Evolutionary conservation across 2,113 vertebrate genomes (phyloP).

Genomic region (Rhabdornis inornatus): DNA sequence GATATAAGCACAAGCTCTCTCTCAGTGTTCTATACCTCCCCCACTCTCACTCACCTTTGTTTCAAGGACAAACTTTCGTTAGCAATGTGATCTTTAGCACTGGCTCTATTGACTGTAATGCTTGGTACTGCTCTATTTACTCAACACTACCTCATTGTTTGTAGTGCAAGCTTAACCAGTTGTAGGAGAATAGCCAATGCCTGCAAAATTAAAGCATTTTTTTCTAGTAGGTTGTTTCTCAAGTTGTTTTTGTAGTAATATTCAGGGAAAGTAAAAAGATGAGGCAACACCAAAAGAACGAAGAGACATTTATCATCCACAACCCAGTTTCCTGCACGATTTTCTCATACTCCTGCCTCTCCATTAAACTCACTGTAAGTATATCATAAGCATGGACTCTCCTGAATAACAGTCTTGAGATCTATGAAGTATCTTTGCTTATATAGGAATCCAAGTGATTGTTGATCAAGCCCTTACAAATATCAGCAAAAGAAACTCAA

Average conservation of each 20-base stretch:
- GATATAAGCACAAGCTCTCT: neutral
- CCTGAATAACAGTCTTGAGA: neutral
- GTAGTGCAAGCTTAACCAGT: constrained; percentile 52
- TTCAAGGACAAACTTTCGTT: constrained; percentile 67
- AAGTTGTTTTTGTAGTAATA: neutral
- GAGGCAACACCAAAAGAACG: neutral
- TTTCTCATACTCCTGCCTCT: neutral
- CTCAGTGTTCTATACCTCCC: neutral
- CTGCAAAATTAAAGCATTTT: neutral
- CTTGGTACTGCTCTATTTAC: constrained; percentile 56
- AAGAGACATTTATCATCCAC: neutral
- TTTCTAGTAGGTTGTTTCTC: neutral
- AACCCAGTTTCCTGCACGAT: neutral
- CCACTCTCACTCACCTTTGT: neutral
- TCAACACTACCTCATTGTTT: constrained; percentile 70
- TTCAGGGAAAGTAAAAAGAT: neutral
- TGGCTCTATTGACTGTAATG: constrained; percentile 64
- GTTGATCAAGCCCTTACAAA: neutral
- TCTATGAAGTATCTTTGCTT: neutral
- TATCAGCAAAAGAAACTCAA: neutral
- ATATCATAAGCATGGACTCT: neutral
- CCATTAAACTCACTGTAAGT: neutral
- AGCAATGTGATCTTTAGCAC: constrained; percentile 82
- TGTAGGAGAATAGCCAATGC: neutral
- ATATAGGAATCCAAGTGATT: neutral